Percentiles rank a stretch among this genome's conserved stretches.
These are phyloP conservation scores for Characodon lateralis DNA, from an alignment of 2,797 vertebrate species.

Conservation along the genomic window DNA sequence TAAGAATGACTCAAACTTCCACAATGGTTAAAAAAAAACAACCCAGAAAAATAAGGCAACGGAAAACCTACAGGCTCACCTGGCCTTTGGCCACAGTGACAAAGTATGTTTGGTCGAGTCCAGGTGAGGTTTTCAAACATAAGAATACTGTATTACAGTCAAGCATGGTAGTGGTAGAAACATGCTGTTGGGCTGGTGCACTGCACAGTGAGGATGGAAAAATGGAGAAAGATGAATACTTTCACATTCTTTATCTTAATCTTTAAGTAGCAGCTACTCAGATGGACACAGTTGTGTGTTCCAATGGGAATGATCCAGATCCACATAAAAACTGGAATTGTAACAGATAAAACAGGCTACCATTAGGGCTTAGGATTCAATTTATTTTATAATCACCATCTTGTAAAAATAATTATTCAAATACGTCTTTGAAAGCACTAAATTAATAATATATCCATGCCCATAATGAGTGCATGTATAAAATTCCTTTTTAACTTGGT, in stretches of 20 bases:
- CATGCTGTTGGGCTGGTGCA: too few relatives aligned
- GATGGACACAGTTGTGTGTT: background rate
- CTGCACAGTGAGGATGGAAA: too few relatives aligned
- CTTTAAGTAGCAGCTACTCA: background rate
- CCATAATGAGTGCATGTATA: slow-evolving; percentile 9
- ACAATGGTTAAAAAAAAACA: background rate
- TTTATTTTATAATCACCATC: background rate
- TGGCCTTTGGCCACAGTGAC: background rate
- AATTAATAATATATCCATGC: background rate
- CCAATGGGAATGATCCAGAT: background rate
- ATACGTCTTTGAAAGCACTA: background rate
- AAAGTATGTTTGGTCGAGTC: background rate
- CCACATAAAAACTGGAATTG: background rate
- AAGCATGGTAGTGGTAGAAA: too few relatives aligned
- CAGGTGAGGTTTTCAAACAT: background rate
- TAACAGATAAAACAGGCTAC: background rate
- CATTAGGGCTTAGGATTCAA: background rate
- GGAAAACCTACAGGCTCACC: background rate
- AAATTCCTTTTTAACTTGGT: slow-evolving; percentile 72
- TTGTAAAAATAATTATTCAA: background rate
- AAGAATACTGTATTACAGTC: too few relatives aligned
- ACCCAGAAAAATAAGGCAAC: background rate
- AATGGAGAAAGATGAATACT: too few relatives aligned
- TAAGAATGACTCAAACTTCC: background rate
- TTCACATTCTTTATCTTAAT: too few relatives aligned